Conservation (phyloP, 1,140 invertebrate genomes). For the Habropoda laboriosa region DNA sequence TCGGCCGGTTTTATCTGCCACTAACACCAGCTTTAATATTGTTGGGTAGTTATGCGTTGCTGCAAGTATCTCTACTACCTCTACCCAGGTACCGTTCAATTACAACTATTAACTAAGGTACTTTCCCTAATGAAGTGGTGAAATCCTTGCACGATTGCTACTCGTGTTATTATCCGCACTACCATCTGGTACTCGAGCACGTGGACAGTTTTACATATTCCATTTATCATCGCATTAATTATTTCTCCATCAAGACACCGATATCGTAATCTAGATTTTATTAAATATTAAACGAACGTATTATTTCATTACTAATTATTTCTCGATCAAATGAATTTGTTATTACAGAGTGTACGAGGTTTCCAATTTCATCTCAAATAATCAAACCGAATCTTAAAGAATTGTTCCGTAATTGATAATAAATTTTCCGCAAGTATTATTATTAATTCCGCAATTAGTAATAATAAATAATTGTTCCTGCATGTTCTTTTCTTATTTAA, state of each 20-base stretch:
- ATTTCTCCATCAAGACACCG: not conserved
- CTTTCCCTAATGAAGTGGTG: slow-evolving; percentile 5
- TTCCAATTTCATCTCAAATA: too few relatives aligned
- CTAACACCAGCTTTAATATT: slow-evolving; percentile 27
- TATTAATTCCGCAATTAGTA: too few relatives aligned
- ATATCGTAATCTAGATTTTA: too few relatives aligned
- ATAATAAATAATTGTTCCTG: too few relatives aligned
- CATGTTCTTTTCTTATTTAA: too few relatives aligned
- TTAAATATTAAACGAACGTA: too few relatives aligned
- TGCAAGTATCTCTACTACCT: slow-evolving; percentile 3
- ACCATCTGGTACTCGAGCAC: not conserved
- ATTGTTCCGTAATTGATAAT: too few relatives aligned
- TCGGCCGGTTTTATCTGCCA: slow-evolving; percentile 51
- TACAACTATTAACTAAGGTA: slow-evolving; percentile 27
- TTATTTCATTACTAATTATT: too few relatives aligned
- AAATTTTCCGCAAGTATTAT: too few relatives aligned
- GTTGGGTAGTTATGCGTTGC: slow-evolving; percentile 9
- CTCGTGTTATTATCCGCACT: not conserved
- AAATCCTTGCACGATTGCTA: not conserved
- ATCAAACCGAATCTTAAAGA: too few relatives aligned
- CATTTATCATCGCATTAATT: not conserved
- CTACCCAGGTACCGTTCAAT: slow-evolving; percentile 33
- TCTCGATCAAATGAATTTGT: too few relatives aligned
- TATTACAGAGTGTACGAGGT: too few relatives aligned
- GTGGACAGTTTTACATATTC: not conserved